phyloP scores from a whole-genome alignment of 2,113 vertebrate species.

The Centropus unirufus region DNA sequence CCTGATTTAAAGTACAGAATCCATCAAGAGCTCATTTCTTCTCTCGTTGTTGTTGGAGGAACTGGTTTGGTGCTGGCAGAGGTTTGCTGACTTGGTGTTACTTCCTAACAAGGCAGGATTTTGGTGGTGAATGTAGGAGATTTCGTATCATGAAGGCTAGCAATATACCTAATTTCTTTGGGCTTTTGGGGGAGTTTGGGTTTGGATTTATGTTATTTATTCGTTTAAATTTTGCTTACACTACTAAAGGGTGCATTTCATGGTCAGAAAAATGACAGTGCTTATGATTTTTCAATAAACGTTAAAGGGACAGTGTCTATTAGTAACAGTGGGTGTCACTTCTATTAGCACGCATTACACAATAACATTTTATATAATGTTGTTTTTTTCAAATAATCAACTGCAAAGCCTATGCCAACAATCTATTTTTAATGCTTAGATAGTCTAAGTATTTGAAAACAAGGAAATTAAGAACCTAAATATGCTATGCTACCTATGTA shows the following conservation, averaged over 20 bases:
- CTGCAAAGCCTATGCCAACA: neutral
- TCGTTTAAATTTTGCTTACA: neutral
- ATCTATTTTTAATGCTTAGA: neutral
- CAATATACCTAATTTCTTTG: neutral
- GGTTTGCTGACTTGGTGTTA: neutral
- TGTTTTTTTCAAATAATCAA: neutral
- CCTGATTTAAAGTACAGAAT: neutral
- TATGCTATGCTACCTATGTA: neutral
- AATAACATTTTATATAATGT: neutral
- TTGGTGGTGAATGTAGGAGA: neutral
- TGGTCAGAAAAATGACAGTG: neutral
- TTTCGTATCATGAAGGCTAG: neutral
- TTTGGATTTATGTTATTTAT: neutral
- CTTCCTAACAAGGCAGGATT: neutral
- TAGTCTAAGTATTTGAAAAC: neutral
- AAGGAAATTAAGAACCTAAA: neutral
- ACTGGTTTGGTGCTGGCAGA: neutral
- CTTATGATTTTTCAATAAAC: neutral
- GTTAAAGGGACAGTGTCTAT: neutral
- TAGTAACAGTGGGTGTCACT: neutral
- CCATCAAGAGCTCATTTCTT: neutral
- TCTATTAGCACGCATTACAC: neutral
- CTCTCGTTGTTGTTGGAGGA: neutral
- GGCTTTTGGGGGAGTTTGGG: fast-evolving
- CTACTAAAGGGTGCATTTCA: neutral